phyloP scores from a whole-genome alignment of 2,113 vertebrate genomes.

The Lonchura striata region DNA sequence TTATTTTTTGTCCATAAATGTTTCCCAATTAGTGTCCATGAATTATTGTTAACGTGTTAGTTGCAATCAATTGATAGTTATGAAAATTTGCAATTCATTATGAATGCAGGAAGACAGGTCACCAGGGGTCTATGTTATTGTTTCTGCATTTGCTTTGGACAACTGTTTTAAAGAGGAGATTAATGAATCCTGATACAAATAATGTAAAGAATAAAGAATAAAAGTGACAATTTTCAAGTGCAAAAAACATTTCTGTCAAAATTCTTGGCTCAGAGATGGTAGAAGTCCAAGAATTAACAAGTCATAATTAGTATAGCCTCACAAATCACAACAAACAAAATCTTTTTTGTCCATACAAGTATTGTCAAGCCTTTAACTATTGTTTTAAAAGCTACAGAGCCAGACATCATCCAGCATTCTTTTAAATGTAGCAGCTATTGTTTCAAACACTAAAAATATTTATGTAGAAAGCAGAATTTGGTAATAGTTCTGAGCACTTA shows the following conservation, averaged over 20 bases:
- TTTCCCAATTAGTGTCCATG: not conserved
- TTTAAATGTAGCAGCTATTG: not conserved
- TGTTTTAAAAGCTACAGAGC: not conserved
- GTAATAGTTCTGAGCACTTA: not conserved
- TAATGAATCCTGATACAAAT: not conserved
- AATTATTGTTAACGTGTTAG: not conserved
- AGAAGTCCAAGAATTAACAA: not conserved
- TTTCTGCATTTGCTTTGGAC: not conserved
- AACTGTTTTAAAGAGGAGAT: not conserved
- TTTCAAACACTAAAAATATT: conserved; percentile 4
- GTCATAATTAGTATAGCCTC: not conserved
- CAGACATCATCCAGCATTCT: not conserved
- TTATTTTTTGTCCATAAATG: not conserved
- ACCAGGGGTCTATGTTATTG: not conserved
- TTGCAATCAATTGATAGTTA: not conserved
- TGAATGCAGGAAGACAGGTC: not conserved
- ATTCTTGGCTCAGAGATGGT: not conserved
- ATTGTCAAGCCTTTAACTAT: not conserved
- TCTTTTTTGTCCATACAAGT: not conserved
- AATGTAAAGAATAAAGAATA: not conserved
- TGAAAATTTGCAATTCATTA: not conserved
- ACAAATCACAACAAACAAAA: not conserved
- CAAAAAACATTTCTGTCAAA: not conserved
- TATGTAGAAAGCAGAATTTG: not conserved
- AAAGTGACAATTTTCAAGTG: not conserved